Evolutionary conservation across 2,113 vertebrate species (phyloP), one percentile per base, ranked within the genome.

Genomic region (Taurulus bubalis): DNA sequence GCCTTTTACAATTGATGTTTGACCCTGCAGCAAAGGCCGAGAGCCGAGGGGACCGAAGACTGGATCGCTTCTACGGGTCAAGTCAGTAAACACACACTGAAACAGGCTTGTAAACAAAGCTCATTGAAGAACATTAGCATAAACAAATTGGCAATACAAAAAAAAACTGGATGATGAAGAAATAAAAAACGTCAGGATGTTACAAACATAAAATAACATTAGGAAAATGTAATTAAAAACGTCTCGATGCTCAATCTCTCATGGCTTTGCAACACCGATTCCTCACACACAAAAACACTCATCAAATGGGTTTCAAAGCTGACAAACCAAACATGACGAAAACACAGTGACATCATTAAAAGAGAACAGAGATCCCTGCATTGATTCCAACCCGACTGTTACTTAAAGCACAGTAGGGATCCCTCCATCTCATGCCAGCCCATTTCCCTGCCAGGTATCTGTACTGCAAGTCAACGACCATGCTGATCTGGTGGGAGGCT

Each of bases 381-480:
- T 58, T 80, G 34, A 87, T 75, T 89, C 87, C 64, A 81, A 90
- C 84, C 85, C 90, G 83, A 85, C 89, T 70, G 66, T 87, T 65
- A 80, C 64, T 75, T 58, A 77, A 85, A 84, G 77, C 71, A 71
- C 36, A 83, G 63, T 49, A 76, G 56, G 80, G 72, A 75, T 77
- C 67, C 65, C 59, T 71, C 66, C 40, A 11, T 60, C 60, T 38
- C 42, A 79, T 40, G 74, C 77, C 56, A 59, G 68, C 78, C 65
- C n/a, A 34, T 26, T 7, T 79, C 53, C 82, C 78, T 64, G 80
- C 49, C 64, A 63, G 38, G 59, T 68, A 67, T 75, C 82, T 79
- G 71, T 36, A 36, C 82, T 24, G 40, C 59, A 63, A 40, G 63
- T 78, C 69, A 75, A 56, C 30, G 26, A 73, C 75, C 28, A 60